These are phyloP conservation scores for Rambutsinella grinnellia DNA, from an alignment of 2,888 invertebrate genomes.

Conservation along the genomic window DNA sequence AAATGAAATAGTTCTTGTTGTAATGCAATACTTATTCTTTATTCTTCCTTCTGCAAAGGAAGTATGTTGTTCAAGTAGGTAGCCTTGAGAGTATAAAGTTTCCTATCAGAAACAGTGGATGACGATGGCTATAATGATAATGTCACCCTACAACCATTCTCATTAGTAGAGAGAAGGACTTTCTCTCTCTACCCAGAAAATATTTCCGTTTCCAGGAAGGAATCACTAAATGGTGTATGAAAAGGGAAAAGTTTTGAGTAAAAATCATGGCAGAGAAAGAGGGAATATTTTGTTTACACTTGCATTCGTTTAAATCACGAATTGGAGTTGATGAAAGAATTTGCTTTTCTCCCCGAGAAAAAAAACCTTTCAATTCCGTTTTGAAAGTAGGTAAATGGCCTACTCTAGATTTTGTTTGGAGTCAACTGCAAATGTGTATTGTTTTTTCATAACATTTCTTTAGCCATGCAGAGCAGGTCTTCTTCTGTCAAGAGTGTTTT, in stretches of 20 bases:
- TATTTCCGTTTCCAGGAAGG: neutral
- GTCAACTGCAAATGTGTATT: neutral
- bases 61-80: neutral
- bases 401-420: neutral
- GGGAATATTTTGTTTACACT: neutral
- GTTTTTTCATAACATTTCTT: no score
- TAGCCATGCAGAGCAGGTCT: no score
- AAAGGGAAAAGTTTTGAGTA: neutral
- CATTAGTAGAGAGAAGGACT: neutral
- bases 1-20: neutral
- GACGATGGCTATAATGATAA: neutral
- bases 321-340: neutral
- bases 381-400: neutral
- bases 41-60: neutral
- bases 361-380: neutral
- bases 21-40: neutral
- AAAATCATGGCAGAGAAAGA: neutral
- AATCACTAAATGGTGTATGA: no score
- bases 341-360: neutral
- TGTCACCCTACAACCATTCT: no score
- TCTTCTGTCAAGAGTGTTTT: conserved; percentile 10
- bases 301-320: neutral
- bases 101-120: neutral
- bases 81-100: neutral
- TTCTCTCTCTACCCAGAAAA: no score